Evolutionary conservation across 2,113 vertebrate genomes (phyloP).

Genomic region (Brienomyrus brachyistius): DNA sequence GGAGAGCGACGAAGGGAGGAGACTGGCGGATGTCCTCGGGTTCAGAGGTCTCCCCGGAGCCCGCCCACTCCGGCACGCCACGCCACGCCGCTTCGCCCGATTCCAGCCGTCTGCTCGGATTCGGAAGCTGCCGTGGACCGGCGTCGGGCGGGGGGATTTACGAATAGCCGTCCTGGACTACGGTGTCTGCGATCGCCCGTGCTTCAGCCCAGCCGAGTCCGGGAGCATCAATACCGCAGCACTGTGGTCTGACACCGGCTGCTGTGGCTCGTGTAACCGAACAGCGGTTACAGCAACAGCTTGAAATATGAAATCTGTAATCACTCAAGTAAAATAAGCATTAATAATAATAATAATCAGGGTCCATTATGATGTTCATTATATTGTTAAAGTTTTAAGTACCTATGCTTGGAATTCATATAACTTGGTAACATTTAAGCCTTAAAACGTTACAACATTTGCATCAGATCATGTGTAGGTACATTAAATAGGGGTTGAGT

Average conservation of each 20-base stretch:
- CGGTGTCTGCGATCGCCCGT: background rate
- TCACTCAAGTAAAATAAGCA: background rate
- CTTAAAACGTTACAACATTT: background rate
- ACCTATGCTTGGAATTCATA: background rate
- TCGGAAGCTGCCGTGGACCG: background rate
- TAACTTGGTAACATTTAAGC: background rate
- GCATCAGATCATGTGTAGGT: background rate
- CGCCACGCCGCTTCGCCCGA: background rate
- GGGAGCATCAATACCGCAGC: background rate
- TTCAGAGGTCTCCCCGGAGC: background rate
- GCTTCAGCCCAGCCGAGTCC: background rate
- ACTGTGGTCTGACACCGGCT: background rate
- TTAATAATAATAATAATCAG: background rate
- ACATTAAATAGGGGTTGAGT: background rate
- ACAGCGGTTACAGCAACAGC: background rate
- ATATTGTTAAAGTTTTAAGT: background rate
- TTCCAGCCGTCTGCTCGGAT: background rate
- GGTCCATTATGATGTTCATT: background rate
- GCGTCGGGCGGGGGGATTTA: background rate
- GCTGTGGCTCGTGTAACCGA: background rate
- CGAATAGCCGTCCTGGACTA: background rate
- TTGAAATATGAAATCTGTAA: background rate
- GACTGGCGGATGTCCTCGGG: background rate
- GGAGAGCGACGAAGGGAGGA: constrained; percentile 4
- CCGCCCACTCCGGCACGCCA: background rate